Evolutionary conservation across 1,140 invertebrate species (phyloP).

Genomic region (Caerostris darwini): DNA sequence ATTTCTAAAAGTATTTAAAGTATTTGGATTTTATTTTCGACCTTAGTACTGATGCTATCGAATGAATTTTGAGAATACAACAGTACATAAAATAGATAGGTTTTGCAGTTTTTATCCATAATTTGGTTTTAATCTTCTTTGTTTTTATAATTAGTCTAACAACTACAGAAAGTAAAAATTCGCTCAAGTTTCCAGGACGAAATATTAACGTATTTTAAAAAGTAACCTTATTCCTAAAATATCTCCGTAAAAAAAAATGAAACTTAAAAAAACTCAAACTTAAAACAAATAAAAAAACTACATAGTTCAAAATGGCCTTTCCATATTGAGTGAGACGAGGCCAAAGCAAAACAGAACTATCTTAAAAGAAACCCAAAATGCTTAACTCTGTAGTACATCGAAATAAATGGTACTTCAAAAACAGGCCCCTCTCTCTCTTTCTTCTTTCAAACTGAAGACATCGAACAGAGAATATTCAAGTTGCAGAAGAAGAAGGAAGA

Average conservation of each 20-base stretch:
- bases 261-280: not conserved
- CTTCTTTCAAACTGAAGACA: not conserved
- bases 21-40: not conserved
- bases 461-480: slow-evolving; percentile 22
- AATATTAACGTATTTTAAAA: not conserved
- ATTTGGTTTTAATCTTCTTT: not conserved
- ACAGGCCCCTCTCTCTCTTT: not conserved
- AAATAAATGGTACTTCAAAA: slow-evolving; percentile 43
- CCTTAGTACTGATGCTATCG: too few species aligned
- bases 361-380: not conserved
- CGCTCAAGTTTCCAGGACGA: not conserved
- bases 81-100: too few species aligned
- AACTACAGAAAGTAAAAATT: not conserved
- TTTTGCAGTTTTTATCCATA: too few species aligned
- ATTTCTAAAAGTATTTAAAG: too few species aligned
- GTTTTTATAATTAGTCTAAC: too few species aligned
- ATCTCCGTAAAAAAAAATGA: not conserved
- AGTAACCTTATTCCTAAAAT: not conserved
- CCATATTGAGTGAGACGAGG: not conserved
- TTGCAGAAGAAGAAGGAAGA: not conserved
- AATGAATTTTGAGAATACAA: too few species aligned
- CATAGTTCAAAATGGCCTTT: not conserved
- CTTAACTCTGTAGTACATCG: not conserved
- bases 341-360: not conserved
- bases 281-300: not conserved